Conservation (phyloP, 2,113 vertebrate species). For the Propithecus coquereli region DNA sequence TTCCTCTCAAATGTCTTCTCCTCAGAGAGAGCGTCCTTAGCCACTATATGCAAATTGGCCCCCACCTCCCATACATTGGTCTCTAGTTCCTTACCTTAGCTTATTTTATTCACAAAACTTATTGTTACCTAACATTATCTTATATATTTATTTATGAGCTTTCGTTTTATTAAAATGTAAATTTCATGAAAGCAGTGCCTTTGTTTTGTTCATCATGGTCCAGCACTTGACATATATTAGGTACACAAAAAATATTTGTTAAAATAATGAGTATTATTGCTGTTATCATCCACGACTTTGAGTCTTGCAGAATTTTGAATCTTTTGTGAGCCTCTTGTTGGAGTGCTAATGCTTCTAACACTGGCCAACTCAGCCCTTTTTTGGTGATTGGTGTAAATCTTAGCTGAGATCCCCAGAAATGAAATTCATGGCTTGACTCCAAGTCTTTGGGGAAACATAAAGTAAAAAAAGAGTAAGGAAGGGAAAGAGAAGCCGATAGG, state of each 20-base stretch:
- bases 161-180: constrained; percentile 28
- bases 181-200: neutral
- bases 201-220: neutral
- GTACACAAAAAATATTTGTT: constrained; percentile 18
- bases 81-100: neutral
- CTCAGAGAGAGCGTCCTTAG: neutral
- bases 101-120: constrained; percentile 7
- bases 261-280: neutral
- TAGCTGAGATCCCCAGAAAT: constrained; percentile 50
- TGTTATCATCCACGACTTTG: neutral
- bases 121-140: neutral
- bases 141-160: constrained; percentile 7
- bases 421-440: constrained; percentile 17
- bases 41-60: neutral
- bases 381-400: constrained; percentile 28
- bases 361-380: neutral
- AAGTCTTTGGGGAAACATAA: neutral
- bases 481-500: neutral
- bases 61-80: neutral
- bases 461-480: neutral
- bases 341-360: constrained; percentile 18
- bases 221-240: constrained; percentile 4
- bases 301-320: neutral
- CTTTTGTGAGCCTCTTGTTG: constrained; percentile 1
- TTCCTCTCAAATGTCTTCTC: neutral